Conservation (phyloP, 1,140 invertebrate genomes). For the Trypoxylus dichotomus region DNA sequence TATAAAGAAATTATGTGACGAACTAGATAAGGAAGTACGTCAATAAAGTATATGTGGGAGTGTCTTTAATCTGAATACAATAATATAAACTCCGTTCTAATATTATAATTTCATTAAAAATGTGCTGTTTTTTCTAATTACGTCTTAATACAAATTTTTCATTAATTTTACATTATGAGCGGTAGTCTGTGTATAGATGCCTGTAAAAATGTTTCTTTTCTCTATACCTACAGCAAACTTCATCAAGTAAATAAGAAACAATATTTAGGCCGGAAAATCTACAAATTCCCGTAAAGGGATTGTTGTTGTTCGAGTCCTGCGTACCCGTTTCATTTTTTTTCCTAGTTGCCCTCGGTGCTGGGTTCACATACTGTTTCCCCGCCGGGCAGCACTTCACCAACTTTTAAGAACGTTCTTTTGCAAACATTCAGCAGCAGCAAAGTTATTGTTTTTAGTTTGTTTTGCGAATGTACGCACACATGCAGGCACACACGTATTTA, state of each 20-base stretch:
- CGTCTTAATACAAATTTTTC: no score
- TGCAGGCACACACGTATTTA: background rate
- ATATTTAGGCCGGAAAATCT: background rate
- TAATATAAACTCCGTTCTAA: no score
- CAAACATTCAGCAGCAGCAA: slow-evolving; percentile 37
- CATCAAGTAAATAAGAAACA: background rate
- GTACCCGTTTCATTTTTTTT: slow-evolving; percentile 1
- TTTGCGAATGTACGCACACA: slow-evolving; percentile 37
- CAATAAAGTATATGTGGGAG: no score
- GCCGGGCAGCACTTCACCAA: background rate
- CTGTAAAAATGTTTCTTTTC: no score
- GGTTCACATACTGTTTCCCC: slow-evolving; percentile 8
- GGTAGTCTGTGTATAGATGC: no score
- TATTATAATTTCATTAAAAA: no score
- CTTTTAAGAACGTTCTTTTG: slow-evolving; percentile 36
- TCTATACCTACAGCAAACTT: background rate
- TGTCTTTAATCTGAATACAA: no score
- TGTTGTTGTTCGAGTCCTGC: background rate
- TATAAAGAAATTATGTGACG: no score
- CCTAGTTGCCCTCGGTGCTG: background rate
- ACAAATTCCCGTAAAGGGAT: slow-evolving; percentile 27
- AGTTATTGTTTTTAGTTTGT: slow-evolving; percentile 46
- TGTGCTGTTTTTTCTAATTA: no score
- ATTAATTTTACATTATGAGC: no score
- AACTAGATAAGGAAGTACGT: no score